Percentiles rank a stretch among this genome's conserved stretches.
Evolutionary conservation across 2,888 invertebrate genomes (phyloP).

Genomic region (Tachina fera): DNA sequence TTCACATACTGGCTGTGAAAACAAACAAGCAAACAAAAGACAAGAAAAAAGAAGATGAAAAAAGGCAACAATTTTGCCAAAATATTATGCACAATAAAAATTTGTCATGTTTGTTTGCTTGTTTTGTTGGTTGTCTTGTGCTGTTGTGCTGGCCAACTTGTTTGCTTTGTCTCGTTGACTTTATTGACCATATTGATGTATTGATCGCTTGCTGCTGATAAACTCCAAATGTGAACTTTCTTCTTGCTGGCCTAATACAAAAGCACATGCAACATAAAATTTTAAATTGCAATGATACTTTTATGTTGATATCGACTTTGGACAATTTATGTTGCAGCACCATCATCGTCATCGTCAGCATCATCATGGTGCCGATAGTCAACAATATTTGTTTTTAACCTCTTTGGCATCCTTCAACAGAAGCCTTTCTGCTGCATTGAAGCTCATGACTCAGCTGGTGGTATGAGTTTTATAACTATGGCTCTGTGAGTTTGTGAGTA

Average conservation of each 20-base stretch:
- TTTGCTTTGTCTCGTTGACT: conserved; percentile 71
- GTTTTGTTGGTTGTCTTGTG: conserved; percentile 36
- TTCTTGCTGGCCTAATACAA: conserved; percentile 47
- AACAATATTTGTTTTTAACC: conserved; percentile 17
- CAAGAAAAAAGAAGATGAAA: conserved; percentile 33
- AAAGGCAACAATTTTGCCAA: conserved; percentile 66
- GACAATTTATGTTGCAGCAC: conserved; percentile 56
- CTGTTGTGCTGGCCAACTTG: conserved; percentile 45
- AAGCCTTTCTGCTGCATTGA: conserved; percentile 59
- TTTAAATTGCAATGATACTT: conserved; percentile 66
- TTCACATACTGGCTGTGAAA: conserved; percentile 56
- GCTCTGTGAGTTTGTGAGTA: neutral
- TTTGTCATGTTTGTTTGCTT: conserved; percentile 61
- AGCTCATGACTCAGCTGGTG: conserved; percentile 67
- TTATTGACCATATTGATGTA: conserved; percentile 76
- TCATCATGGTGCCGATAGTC: conserved; percentile 50
- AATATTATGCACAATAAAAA: conserved; percentile 71
- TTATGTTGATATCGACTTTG: conserved; percentile 63
- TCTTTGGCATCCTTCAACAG: conserved; percentile 55
- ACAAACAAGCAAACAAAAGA: conserved; percentile 19
- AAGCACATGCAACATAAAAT: conserved; percentile 61
- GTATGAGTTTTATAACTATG: conserved; percentile 1
- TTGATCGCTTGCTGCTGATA: conserved; percentile 74
- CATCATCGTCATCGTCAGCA: conserved; percentile 32
- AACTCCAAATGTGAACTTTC: conserved; percentile 71